Conservation (phyloP, 1,140 invertebrate genomes). For the Macrobrachium rosenbergii region DNA sequence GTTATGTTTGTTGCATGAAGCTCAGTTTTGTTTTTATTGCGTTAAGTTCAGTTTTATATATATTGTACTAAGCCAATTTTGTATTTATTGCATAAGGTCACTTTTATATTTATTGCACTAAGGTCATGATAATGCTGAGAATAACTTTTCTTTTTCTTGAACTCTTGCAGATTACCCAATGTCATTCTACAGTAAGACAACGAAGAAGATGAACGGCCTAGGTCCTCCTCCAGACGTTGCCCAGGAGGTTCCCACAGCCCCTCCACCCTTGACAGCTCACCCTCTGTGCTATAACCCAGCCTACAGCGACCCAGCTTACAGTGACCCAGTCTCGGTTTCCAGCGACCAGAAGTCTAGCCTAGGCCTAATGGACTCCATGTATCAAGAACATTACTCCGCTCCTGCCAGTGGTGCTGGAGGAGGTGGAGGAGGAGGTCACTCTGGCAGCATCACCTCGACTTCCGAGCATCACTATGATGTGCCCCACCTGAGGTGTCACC, state of each 20-base stretch:
- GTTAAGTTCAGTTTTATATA: too few species aligned
- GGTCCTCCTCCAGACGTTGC: conserved; percentile 85
- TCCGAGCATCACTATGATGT: conserved; percentile 66
- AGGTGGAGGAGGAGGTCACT: conserved; percentile 8
- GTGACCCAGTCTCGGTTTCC: conserved; percentile 60
- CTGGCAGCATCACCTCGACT: conserved; percentile 57
- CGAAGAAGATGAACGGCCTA: conserved; percentile 80
- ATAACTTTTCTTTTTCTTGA: not conserved
- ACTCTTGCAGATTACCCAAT: conserved; percentile 84
- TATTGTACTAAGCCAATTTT: too few species aligned
- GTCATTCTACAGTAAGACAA: conserved; percentile 87
- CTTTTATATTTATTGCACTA: too few species aligned
- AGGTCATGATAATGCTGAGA: not conserved
- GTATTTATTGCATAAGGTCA: too few species aligned
- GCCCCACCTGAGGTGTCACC: conserved; percentile 51
- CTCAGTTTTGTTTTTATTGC: too few species aligned
- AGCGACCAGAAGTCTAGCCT: conserved; percentile 66
- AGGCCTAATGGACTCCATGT: conserved; percentile 66
- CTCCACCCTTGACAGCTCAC: conserved; percentile 58
- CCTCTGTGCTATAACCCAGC: conserved; percentile 70
- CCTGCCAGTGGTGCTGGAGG: conserved; percentile 50
- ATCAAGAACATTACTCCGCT: conserved; percentile 60
- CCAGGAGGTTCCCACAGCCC: conserved; percentile 75
- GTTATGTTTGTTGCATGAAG: too few species aligned
- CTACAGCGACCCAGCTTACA: conserved; percentile 74